These are phyloP conservation scores for Achlya flavicornis DNA, from an alignment of 2,888 invertebrate species.

Conservation along the genomic window DNA sequence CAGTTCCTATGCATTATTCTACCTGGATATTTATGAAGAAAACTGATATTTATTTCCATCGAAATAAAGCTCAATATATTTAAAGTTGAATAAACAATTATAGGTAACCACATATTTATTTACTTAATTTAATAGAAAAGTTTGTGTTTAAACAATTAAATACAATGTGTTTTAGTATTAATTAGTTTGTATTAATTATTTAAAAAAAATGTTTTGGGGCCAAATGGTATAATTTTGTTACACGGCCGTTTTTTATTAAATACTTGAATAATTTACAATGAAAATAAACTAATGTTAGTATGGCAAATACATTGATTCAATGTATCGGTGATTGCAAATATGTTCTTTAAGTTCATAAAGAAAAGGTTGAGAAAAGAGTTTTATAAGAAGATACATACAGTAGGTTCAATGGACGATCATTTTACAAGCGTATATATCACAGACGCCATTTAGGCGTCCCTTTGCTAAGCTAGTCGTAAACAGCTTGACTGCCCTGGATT, in stretches of 20 bases:
- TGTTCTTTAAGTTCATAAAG: constrained; percentile 34
- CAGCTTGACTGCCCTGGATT: constrained; percentile 42
- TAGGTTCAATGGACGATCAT: constrained; percentile 76
- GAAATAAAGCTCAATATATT: neutral
- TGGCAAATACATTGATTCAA: constrained; percentile 31
- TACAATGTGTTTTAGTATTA: constrained; percentile 25
- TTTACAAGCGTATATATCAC: constrained; percentile 79
- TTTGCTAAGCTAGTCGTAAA: constrained; percentile 64
- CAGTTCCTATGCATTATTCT: no score
- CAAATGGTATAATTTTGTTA: constrained; percentile 27
- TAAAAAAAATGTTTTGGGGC: constrained; percentile 30
- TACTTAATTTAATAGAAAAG: constrained; percentile 7
- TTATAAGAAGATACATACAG: constrained; percentile 38
- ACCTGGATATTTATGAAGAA: neutral
- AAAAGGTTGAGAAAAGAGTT: constrained; percentile 41
- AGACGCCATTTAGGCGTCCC: constrained; percentile 64
- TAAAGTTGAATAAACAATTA: constrained; percentile 11
- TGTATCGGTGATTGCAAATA: constrained; percentile 20
- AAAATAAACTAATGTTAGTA: constrained; percentile 22
- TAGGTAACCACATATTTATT: constrained; percentile 7
- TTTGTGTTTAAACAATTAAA: neutral
- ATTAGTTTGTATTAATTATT: constrained; percentile 18
- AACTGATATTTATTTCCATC: neutral
- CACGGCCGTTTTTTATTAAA: constrained; percentile 23
- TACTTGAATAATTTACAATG: constrained; percentile 23